Evolutionary conservation across 2,888 invertebrate species (phyloP), one percentile per base, ranked within the genome.

Genomic region (Lordiphosa andalusiaca): DNA sequence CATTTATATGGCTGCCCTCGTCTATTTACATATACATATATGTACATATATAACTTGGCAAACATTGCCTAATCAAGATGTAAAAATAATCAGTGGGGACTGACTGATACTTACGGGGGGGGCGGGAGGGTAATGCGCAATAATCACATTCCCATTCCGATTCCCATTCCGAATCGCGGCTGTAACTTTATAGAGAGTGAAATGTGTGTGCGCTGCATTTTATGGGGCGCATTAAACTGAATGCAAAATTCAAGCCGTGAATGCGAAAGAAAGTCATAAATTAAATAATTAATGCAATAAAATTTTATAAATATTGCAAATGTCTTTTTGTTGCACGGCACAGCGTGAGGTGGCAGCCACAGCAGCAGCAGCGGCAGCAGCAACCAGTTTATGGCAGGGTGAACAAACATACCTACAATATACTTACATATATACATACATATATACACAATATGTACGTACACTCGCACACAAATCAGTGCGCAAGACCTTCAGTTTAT

Each of bases 241-340:
- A 61, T 73, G 68, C 71, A 56, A 68, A 62, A 73, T 53, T 51
- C 42, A 51, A 60, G 68, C 71, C 77, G 54, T 67, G 67, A 83
- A 80, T n/a, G 58, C 55, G 65, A 71, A 59, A 76, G 76, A 83
- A 83, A 80, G 73, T 73, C 81, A 63, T 81, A 76, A 77, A 77
- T 77, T 77, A 65, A 73, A 84, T 81, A 84, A 77, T 77, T 81
- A 84, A 77, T 77, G 77, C 74, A 65, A 77, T 71, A 76, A 76
- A 64, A 71, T 62, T 61, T 68, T 80, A 76, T 76, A 83, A 80
- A 77, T 77, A 80, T 73, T 70, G 81, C 76, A 60, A 71, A 68
- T 74, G 74, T 73, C 48, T 64, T 60, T 60, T 60, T 57, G 57
- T 68, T 64, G 60, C 48, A 52, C 48, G 56, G 30, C 60, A 42